These are phyloP conservation scores for Sebastes dallii DNA, from an alignment of 2,797 vertebrate genomes.

Conservation along the genomic window DNA sequence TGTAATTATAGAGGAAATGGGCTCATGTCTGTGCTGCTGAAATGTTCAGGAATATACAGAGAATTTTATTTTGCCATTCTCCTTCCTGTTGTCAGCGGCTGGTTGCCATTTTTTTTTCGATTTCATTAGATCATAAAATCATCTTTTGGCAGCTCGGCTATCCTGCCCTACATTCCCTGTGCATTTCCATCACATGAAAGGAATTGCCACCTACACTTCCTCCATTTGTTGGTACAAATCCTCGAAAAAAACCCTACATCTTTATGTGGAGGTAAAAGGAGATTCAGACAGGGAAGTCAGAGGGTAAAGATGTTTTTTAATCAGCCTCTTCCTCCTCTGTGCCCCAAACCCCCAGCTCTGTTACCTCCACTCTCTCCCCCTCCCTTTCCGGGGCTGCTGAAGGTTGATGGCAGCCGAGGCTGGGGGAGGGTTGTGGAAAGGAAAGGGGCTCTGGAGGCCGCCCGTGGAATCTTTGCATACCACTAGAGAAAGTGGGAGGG, in stretches of 20 bases:
- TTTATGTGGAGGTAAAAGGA: constrained; percentile 17
- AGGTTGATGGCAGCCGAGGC: constrained; percentile 47
- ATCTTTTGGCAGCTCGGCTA: constrained; percentile 14
- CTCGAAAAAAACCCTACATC: constrained; percentile 18
- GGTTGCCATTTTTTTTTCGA: background rate
- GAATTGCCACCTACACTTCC: constrained; percentile 28
- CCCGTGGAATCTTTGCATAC: constrained; percentile 72
- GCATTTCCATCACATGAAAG: constrained; percentile 37
- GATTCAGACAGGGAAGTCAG: constrained; percentile 20
- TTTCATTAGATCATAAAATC: constrained; percentile 43
- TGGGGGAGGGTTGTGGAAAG: constrained; percentile 53
- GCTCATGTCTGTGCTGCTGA: constrained; percentile 31
- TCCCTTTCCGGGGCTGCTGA: constrained; percentile 36
- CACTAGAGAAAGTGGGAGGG: constrained; percentile 67
- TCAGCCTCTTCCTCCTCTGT: constrained; percentile 30
- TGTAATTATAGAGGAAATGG: constrained; percentile 58
- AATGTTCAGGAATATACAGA: constrained; percentile 23
- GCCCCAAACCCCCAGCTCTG: constrained; percentile 33
- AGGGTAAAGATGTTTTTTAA: constrained; percentile 45
- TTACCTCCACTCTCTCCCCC: constrained; percentile 28
- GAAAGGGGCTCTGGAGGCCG: constrained; percentile 60
- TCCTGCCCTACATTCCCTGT: constrained; percentile 27
- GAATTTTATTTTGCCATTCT: constrained; percentile 16
- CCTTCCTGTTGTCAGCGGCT: background rate
- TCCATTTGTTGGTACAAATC: constrained; percentile 35